Conservation (phyloP, 2,113 vertebrate genomes). For the Syngnathus scovelli region DNA sequence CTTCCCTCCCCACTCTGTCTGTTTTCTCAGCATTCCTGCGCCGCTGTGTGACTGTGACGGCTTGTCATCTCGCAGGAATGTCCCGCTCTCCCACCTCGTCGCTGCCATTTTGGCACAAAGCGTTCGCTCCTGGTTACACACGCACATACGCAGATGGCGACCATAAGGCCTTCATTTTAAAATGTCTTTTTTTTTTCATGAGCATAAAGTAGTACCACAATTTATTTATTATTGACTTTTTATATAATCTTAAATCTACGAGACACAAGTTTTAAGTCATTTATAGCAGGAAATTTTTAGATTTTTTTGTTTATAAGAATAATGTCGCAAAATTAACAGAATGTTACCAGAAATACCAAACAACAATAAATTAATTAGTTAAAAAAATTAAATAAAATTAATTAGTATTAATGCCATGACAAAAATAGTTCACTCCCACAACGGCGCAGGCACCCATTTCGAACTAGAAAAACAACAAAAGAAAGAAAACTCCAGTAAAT, state of each 20-base stretch:
- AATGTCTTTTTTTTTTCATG: neutral
- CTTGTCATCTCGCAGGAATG: slow-evolving; percentile 76
- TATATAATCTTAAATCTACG: neutral
- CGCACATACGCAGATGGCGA: slow-evolving; percentile 63
- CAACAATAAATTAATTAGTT: too few relatives aligned
- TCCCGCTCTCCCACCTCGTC: slow-evolving; percentile 74
- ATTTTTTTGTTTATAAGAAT: too few relatives aligned
- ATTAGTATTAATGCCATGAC: too few relatives aligned
- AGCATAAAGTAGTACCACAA: neutral
- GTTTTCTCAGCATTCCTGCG: slow-evolving; percentile 73
- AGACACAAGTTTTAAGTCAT: neutral
- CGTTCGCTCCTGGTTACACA: slow-evolving; percentile 66
- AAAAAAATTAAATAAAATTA: too few relatives aligned
- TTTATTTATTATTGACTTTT: too few relatives aligned
- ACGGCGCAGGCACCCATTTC: too few relatives aligned
- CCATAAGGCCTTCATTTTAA: neutral
- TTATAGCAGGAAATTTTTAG: too few relatives aligned
- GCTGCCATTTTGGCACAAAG: slow-evolving; percentile 65
- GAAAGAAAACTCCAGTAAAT: too few relatives aligned
- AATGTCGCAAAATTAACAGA: too few relatives aligned
- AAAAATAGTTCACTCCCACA: too few relatives aligned
- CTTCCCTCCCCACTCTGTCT: slow-evolving; percentile 44
- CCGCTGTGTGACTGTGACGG: slow-evolving; percentile 76
- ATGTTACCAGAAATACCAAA: too few relatives aligned
- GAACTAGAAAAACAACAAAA: too few relatives aligned